Evolutionary conservation across 2,888 invertebrate species (phyloP).

Genomic region (Sinotaia quadrata): DNA sequence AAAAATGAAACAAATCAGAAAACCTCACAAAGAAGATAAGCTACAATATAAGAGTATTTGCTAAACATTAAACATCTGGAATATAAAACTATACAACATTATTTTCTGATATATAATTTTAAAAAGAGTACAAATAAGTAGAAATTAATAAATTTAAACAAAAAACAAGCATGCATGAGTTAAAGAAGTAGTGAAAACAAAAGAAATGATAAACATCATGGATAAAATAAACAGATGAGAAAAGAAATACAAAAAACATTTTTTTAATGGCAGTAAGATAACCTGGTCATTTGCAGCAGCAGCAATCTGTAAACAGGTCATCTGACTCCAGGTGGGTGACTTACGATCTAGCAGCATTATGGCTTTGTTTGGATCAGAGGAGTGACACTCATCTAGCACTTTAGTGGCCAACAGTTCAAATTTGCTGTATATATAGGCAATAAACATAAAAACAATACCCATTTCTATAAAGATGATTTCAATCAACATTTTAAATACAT

Average conservation of each 20-base stretch:
- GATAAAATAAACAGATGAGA: no score
- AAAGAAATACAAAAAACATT: no score
- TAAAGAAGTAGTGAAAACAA: neutral
- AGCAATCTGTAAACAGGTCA: conserved; percentile 70
- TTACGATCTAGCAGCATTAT: conserved; percentile 68
- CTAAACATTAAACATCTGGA: neutral
- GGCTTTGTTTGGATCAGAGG: conserved; percentile 68
- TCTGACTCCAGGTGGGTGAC: conserved; percentile 68
- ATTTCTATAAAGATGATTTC: no score
- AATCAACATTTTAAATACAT: neutral
- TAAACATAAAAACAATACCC: neutral
- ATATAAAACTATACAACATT: neutral
- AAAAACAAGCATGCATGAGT: neutral
- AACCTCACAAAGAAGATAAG: neutral
- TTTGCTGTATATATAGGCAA: conserved; percentile 48
- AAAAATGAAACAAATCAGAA: neutral
- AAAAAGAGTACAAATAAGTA: neutral
- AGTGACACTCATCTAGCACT: conserved; percentile 70
- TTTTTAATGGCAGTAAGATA: no score
- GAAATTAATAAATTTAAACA: neutral
- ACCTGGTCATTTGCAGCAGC: conserved; percentile 65
- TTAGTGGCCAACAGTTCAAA: conserved; percentile 71
- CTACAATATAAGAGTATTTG: neutral
- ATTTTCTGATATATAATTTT: neutral
- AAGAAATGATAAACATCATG: neutral